Evolutionary conservation across 2,113 vertebrate species (phyloP), one percentile per base, ranked within the genome.

Genomic region (Gasterosteus aculeatus): DNA sequence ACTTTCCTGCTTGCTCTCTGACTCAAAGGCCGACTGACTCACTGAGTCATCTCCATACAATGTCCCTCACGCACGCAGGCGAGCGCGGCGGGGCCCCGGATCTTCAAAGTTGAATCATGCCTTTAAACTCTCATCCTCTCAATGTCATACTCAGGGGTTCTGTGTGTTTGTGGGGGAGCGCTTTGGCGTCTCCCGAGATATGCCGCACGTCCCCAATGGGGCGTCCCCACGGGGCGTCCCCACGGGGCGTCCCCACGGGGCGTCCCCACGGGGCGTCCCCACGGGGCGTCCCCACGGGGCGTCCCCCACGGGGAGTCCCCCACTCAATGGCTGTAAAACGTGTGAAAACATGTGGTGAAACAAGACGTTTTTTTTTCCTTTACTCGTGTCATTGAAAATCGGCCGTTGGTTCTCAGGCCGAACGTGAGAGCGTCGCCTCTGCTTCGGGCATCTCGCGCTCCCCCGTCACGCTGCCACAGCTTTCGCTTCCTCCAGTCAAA

Each of bases 401-500:
- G 46, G 7, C 35, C 31, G 68, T 72, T 84, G 79, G 78, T 67
- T 86, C 75, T 62, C 71, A 74, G 76, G 72, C 31, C 18, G 33
- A 78, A 78, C 77, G 39, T 59, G 67, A 88, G 83, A 79, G 80
- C 1, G 0, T 51, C 9, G 2, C 65, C 78, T 76, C 38, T 0
- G 56, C 81, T 80, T 51, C 63, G 72, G 84, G 86, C 83, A 91
- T 92, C 87, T 93, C 82, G 26, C 94, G 86, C 84, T 31, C 31
- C 61, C 71, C 78, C 51, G 88, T 87, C 88, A 92, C 41, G 44
- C 83, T 44, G 75, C 81, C 81, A 64, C 69, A 75, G 82, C 87
- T 88, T 92, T 88, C 80, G 84, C 86, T 91, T 92, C 88, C 89
- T 85, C 82, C 77, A 69, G 89, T 90, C 89, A 91, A 68, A 89